phyloP scores from a whole-genome alignment of 2,797 vertebrate genomes.

The Stomatorhinus walkeri region DNA sequence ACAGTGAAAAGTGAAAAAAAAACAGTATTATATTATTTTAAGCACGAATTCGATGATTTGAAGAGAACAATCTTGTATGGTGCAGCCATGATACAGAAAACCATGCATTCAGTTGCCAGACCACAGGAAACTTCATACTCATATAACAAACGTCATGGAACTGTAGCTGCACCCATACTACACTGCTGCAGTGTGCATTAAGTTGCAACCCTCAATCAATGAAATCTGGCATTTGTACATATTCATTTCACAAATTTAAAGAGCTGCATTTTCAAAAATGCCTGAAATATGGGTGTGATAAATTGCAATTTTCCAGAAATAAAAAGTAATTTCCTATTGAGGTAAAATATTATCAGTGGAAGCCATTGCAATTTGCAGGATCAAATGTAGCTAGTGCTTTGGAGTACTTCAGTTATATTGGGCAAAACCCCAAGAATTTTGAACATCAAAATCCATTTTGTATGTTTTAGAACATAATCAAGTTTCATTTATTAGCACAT shows the following conservation, averaged over 20 bases:
- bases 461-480: neutral
- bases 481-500: neutral
- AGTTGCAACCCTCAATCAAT: neutral
- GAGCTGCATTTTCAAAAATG: neutral
- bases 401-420: neutral
- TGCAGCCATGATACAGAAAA: neutral
- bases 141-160: neutral
- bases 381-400: neutral
- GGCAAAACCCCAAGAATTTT: neutral
- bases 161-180: neutral
- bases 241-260: neutral
- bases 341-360: neutral
- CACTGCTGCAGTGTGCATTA: neutral
- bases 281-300: neutral
- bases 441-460: neutral
- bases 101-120: neutral
- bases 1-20: neutral
- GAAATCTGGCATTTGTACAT: neutral
- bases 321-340: neutral
- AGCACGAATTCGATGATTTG: neutral
- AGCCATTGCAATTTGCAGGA: neutral
- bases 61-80: neutral
- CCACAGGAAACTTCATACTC: neutral
- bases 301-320: neutral
- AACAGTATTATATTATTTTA: neutral